Base-by-base conservation (phyloP, 2,888 invertebrate species). In the Melinaea marsaeus region DNA sequence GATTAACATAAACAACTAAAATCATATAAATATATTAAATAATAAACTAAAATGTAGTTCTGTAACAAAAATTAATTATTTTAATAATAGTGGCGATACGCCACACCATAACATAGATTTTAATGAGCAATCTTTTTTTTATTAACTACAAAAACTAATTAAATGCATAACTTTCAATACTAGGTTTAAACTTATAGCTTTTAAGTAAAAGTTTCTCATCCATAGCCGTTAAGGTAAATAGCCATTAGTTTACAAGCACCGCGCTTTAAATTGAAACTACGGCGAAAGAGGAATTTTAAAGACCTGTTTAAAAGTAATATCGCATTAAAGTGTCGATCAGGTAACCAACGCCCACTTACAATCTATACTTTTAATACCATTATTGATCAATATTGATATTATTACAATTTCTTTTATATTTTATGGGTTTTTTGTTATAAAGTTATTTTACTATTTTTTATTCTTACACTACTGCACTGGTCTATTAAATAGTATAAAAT, bases 201-300 rank as follows among this genome's bases (percentile, higher is more conserved):
- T 22, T 32, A 51, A 51, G 22, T 32, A 22, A 11, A 51, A 51
- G 32, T 32, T 3, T 51, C 51, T 51, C 42, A 51, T 51, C 32
- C 32, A 51, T 51, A 51, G 32, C 51, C 6, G 32, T 51, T 51
- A 22, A 51, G 45, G 61, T 71, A 72, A 74, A 69, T 66, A 69
- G 69, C 69, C 68, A 71, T 73, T 73, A 74, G 71, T 69, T 71
- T 61, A 70, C 69, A 60, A 59, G 64, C 55, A 72, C 67, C 71
- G 71, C 65, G 61, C 71, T 70, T 73, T 69, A 73, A 70, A 75
- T 74, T 73, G 73, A 75, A 77, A 74, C 64, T 65, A 69, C 65
- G 61, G 58, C 72, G 70, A 69, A 63, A 62, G 56, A 65, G 67
- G 76, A 75, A 76, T 77, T 71, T 74, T 74, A 77, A 75, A 69